phyloP scores from a whole-genome alignment of 1,140 invertebrate genomes.

The Pseudomyrmex sp. region DNA sequence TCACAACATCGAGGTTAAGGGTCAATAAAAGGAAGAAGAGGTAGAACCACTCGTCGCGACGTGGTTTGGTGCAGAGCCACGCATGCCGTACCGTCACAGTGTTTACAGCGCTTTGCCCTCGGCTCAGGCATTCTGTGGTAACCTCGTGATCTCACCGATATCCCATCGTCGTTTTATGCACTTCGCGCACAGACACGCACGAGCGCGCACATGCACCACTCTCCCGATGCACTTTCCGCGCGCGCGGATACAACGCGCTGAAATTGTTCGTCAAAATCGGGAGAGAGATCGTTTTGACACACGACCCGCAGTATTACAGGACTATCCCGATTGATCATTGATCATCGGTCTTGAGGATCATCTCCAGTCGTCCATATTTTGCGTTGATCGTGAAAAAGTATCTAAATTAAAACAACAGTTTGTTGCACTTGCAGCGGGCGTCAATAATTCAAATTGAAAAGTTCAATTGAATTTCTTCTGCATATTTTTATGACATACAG shows the following conservation, averaged over 20 bases:
- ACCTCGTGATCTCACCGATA: conserved; percentile 84
- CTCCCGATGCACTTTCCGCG: conserved; percentile 8
- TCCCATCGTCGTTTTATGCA: conserved; percentile 81
- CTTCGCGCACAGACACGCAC: conserved; percentile 55
- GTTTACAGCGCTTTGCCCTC: conserved; percentile 86
- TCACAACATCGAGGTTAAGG: conserved; percentile 29
- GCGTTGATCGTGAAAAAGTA: background rate
- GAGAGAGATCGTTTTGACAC: conserved; percentile 48
- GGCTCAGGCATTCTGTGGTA: conserved; percentile 86
- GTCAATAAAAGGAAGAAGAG: background rate
- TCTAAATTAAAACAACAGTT: conserved; percentile 12
- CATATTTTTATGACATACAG: background rate
- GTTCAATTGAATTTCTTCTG: conserved; percentile 2
- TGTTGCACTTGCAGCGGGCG: background rate
- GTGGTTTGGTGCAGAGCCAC: conserved; percentile 16
- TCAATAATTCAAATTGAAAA: too few species aligned
- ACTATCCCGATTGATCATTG: conserved; percentile 53
- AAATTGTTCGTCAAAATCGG: conserved; percentile 22
- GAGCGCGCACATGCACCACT: conserved; percentile 53
- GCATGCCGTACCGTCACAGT: conserved; percentile 85
- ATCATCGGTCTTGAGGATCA: conserved; percentile 17
- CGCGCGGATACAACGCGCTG: conserved; percentile 7
- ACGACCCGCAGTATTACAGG: conserved; percentile 48
- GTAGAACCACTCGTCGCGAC: conserved; percentile 32
- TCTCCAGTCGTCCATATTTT: background rate